A percentile compares a stretch with the other conserved stretches of the same genome.
phyloP scores from a whole-genome alignment of 1,140 invertebrate species.

The Bicyclus anynana region DNA sequence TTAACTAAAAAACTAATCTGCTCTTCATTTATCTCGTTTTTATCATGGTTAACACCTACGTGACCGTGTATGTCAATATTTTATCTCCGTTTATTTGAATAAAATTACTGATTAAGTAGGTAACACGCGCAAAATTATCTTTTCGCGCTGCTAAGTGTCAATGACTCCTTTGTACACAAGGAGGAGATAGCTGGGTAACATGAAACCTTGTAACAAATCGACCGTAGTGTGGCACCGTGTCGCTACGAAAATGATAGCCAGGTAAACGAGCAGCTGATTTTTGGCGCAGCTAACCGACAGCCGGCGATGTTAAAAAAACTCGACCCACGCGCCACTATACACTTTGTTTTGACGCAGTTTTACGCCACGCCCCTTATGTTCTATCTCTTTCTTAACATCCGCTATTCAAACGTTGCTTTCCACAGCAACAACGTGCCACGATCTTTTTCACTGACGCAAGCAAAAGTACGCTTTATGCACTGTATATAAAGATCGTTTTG shows the following conservation, averaged over 20 bases:
- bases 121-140: neutral
- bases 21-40: neutral
- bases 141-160: slow-evolving; percentile 4
- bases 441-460: slow-evolving; percentile 9
- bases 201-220: slow-evolving; percentile 3
- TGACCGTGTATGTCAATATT: too few relatives aligned
- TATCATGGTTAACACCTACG: neutral
- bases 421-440: neutral
- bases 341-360: slow-evolving; percentile 45
- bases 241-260: neutral
- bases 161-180: slow-evolving; percentile 2
- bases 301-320: slow-evolving; percentile 42
- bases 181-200: neutral
- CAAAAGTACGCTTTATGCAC: slow-evolving; percentile 29
- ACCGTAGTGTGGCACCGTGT: neutral
- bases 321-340: slow-evolving; percentile 41
- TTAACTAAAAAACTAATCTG: too few relatives aligned
- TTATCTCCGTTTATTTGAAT: neutral
- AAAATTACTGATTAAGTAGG: neutral
- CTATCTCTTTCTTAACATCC: slow-evolving; percentile 35
- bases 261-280: slow-evolving; percentile 62
- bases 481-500: slow-evolving; percentile 27
- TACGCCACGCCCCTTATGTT: slow-evolving; percentile 43
- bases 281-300: slow-evolving; percentile 46
- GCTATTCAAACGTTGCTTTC: neutral